Base-by-base conservation (phyloP, 1,140 invertebrate species). In the Panagrolaimus sp. region DNA sequence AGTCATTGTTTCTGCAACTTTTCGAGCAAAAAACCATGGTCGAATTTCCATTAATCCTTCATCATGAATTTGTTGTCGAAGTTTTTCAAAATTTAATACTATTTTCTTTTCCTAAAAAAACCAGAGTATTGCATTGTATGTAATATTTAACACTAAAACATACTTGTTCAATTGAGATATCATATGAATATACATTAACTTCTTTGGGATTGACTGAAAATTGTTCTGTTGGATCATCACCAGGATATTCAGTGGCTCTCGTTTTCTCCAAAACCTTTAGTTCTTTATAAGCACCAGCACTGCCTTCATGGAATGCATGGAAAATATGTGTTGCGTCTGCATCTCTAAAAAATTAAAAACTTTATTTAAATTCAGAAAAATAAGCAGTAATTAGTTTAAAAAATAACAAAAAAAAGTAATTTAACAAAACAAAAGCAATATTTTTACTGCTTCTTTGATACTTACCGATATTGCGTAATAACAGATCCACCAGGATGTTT, bases 291-390 rank as follows among this genome's bases (percentile, higher is more conserved):
- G 80, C 80, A 43, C 70, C 65, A 11, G 62, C 63, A 45, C 66
- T 70, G 16, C 78, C 78, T 70, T 75, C 72, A 43, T 78, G 78
- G 66, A 79, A 79, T 9, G 81, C 80, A 51, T 83, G 76, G 61
- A 82, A 82, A 45, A 83, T 78, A 43, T 83, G 81, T 11, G 80
- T 83, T 11, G 80, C 80, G 66, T 82, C 80, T 11, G 80, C 62
- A 48, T 82, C 69, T 68, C 81, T 83, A 27, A 64, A 80, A 69
- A 16, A 2, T 75, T 46, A 44, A 42, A n/a, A n/a, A 9, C n/a
- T 20, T 43, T 3, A 5, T 63, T 45, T 31, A n/a, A n/a, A n/a
- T n/a, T n/a, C n/a, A n/a, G n/a, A n/a, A n/a, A n/a, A n/a, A n/a
- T n/a, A n/a, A n/a, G n/a, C n/a, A n/a, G n/a, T n/a, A n/a, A n/a